phyloP scores from a whole-genome alignment of 2,888 invertebrate genomes.

The Aquatica leii region DNA sequence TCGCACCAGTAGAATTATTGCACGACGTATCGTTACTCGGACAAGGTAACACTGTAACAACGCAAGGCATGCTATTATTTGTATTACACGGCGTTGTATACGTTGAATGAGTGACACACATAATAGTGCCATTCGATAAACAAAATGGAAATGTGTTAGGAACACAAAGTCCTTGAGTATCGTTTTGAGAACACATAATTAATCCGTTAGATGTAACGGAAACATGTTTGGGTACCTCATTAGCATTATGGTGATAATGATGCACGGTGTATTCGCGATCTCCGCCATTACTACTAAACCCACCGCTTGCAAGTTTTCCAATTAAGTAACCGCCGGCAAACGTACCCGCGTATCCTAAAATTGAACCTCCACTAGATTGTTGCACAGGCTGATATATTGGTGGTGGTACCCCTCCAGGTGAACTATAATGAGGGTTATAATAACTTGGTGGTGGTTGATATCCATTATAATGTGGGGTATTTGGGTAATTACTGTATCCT shows the following conservation, averaged over 20 bases:
- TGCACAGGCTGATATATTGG: conserved; percentile 27
- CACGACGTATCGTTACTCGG: conserved; percentile 52
- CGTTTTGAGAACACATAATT: conserved; percentile 53
- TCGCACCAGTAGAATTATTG: conserved; percentile 40
- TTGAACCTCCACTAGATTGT: conserved; percentile 24
- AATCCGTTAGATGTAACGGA: conserved; percentile 54
- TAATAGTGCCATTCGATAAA: conserved; percentile 56
- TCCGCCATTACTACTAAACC: neutral
- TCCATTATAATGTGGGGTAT: neutral
- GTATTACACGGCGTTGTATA: conserved; percentile 53
- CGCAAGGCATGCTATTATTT: conserved; percentile 48
- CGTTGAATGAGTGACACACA: conserved; percentile 55
- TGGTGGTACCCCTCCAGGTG: conserved; percentile 20
- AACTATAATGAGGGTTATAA: conserved; percentile 19
- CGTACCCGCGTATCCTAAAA: conserved; percentile 26
- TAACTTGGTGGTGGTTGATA: conserved; percentile 21
- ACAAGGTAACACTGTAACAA: conserved; percentile 53
- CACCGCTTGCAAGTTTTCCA: conserved; percentile 21
- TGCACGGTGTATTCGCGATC: conserved; percentile 54
- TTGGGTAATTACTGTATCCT: neutral
- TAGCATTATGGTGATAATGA: conserved; percentile 56
- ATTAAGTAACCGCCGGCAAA: conserved; percentile 29
- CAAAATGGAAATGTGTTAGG: conserved; percentile 55
- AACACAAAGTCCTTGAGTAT: conserved; percentile 52
- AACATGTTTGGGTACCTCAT: conserved; percentile 47